phyloP scores from a whole-genome alignment of 2,113 vertebrate species.

The Tetrax tetrax region DNA sequence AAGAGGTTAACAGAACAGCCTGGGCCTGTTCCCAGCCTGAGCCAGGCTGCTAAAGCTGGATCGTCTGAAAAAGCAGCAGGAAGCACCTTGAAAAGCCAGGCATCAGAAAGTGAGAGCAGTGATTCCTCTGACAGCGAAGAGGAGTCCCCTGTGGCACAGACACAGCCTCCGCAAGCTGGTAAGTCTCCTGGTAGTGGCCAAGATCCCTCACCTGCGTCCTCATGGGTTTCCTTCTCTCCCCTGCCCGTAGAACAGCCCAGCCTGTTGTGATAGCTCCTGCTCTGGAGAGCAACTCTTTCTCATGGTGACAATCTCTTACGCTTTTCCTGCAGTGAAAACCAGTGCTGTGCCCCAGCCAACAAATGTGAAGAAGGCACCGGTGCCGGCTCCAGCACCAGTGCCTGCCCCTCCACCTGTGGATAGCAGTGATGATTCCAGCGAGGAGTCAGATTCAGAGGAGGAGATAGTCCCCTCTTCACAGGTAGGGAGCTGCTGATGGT shows the following conservation, averaged over 20 bases:
- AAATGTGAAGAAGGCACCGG: not conserved
- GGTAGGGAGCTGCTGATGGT: not conserved
- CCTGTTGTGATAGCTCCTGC: not conserved
- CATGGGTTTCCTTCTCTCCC: not conserved
- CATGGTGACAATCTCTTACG: not conserved
- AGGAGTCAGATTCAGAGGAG: slow-evolving; percentile 47
- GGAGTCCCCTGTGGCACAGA: slow-evolving; percentile 10
- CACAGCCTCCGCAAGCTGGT: not conserved
- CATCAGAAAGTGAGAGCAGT: slow-evolving; percentile 38
- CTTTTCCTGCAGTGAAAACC: slow-evolving; percentile 20
- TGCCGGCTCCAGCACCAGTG: accelerated
- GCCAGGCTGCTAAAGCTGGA: slow-evolving; percentile 57
- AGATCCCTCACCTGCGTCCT: not conserved
- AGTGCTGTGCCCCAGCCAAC: not conserved
- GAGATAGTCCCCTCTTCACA: slow-evolving; percentile 40
- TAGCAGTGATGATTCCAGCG: slow-evolving; percentile 47
- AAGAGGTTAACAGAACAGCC: slow-evolving; percentile 61
- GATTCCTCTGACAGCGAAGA: slow-evolving; percentile 73
- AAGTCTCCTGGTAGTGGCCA: not conserved
- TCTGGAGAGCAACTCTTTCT: not conserved
- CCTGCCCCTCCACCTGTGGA: not conserved
- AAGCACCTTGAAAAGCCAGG: slow-evolving; percentile 53
- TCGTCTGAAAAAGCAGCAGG: slow-evolving; percentile 27
- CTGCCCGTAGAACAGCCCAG: not conserved
- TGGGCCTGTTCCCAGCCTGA: slow-evolving; percentile 44